Evolutionary conservation across 2,113 vertebrate species (phyloP).

Genomic region (Sinocyclocheilus maitianheensis): DNA sequence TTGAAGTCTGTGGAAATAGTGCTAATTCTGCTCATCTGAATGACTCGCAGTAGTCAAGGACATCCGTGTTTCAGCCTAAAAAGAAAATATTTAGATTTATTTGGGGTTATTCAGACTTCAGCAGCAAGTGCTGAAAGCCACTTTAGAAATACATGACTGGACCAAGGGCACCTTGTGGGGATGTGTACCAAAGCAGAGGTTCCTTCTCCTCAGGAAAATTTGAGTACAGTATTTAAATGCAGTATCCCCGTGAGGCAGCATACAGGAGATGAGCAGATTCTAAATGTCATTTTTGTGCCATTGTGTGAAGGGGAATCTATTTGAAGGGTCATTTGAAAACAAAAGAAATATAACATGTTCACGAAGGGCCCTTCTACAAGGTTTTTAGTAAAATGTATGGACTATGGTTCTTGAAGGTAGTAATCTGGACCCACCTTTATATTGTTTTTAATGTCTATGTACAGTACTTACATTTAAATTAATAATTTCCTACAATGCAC

Average conservation of each 20-base stretch:
- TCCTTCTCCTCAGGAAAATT: neutral
- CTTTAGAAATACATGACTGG: neutral
- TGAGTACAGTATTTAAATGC: neutral
- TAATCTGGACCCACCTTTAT: too few species aligned
- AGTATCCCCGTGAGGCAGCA: neutral
- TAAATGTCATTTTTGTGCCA: too few species aligned
- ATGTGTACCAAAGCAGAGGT: neutral
- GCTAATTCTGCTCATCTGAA: slow-evolving; percentile 10
- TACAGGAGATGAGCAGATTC: neutral
- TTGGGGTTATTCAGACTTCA: neutral
- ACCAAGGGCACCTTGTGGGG: neutral
- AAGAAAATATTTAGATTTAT: neutral
- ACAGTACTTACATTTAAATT: too few species aligned
- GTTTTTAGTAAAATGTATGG: too few species aligned
- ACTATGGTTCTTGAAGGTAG: too few species aligned
- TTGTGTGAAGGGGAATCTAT: too few species aligned
- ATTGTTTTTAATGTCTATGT: too few species aligned
- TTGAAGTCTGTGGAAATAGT: neutral
- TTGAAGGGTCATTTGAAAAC: too few species aligned
- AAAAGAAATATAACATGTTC: too few species aligned
- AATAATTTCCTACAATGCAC: too few species aligned
- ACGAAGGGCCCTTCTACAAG: too few species aligned
- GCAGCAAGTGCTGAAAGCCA: neutral
- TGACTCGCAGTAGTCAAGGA: neutral
- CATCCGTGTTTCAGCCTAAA: neutral